Conservation (phyloP, 2,797 vertebrate genomes). For the Gouania willdenowi region DNA sequence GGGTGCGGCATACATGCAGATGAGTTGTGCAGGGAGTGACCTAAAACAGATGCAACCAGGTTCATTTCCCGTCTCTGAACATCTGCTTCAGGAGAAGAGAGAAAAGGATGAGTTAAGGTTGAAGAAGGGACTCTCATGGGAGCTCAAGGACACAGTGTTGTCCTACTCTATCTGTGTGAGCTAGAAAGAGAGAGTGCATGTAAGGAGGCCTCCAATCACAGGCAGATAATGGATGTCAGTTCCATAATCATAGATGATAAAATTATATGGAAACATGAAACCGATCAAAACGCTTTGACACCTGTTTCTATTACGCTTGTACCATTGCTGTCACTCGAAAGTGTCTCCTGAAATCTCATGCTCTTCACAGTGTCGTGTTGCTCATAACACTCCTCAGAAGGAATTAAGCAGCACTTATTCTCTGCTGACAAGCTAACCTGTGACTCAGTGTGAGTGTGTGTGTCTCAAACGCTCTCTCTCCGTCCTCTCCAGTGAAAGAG, state of each 20-base stretch:
- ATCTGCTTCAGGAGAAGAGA: slow-evolving; percentile 49
- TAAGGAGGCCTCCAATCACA: slow-evolving; percentile 3
- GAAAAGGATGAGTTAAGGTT: slow-evolving; percentile 22
- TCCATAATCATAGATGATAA: not conserved
- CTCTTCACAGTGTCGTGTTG: slow-evolving; percentile 6
- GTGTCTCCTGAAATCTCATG: slow-evolving; percentile 10
- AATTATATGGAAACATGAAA: slow-evolving; percentile 3
- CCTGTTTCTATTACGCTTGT: slow-evolving; percentile 3
- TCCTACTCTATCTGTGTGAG: slow-evolving; percentile 5
- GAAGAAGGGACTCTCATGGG: slow-evolving; percentile 16
- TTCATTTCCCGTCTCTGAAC: slow-evolving; percentile 55
- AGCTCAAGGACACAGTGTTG: slow-evolving; percentile 47
- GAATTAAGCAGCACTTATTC: slow-evolving; percentile 44
- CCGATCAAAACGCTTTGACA: slow-evolving; percentile 10
- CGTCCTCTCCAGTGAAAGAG: slow-evolving; percentile 28
- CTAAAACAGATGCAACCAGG: slow-evolving; percentile 48
- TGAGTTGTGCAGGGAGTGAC: slow-evolving; percentile 20
- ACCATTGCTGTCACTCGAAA: slow-evolving; percentile 3
- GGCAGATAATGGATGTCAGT: not conserved
- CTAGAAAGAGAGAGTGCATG: slow-evolving; percentile 11
- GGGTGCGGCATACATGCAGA: slow-evolving; percentile 1
- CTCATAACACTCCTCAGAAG: slow-evolving; percentile 19
- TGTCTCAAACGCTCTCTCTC: slow-evolving; percentile 34
- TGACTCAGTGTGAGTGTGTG: slow-evolving; percentile 39
- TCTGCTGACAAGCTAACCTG: slow-evolving; percentile 51